Evolutionary conservation across 2,113 vertebrate genomes (phyloP), one percentile per base, ranked within the genome.

Genomic region (Aspiorhynchus laticeps): DNA sequence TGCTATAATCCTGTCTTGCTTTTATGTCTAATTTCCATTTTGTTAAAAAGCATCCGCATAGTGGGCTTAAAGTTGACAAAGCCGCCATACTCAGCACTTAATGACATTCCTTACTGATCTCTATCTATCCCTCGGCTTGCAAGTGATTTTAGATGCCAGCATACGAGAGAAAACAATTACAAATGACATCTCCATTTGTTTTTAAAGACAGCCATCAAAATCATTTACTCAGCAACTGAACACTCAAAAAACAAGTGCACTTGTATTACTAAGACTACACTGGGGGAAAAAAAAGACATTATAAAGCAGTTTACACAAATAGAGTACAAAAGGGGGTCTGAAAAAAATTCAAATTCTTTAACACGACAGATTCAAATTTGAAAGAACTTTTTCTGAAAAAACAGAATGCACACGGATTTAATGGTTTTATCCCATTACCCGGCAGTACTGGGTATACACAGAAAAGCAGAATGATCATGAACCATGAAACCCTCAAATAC

Each of bases 1-100:
- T 38, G 48, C 33, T 69, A 53, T 71, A 83, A 83, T 73, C 63
- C 81, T 71, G 43, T 83, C 28, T 83, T 63, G n/a, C 15, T 31
- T 53, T 48, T 31, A 53, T 69, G 41, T 48, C 63, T 19, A 83
- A 69, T 83, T 67, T 71, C 15, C 26, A 83, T 67, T 71, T 82
- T 33, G 9, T 36, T 21, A 69, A 53, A 7, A 71, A n/a, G 48
- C n/a, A 59, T 84, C 48, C 56, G 31, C 63, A 74, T 59, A 31
- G 21, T 84, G 33, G 48, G 21, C 12, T 84, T 56, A 41, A 53
- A 38, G 26, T 8, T 71, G 28, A n/a, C 67, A 73, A 71, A 53
- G 59, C 80, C 8, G 2, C 19, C 43, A 43, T 5, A 36, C 41
- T 51, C 65, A 28, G 26, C 17, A 82, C 15, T 56, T 61, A 61